These are phyloP conservation scores for Clinocottus analis DNA, from an alignment of 2,113 vertebrate species.

Conservation along the genomic window DNA sequence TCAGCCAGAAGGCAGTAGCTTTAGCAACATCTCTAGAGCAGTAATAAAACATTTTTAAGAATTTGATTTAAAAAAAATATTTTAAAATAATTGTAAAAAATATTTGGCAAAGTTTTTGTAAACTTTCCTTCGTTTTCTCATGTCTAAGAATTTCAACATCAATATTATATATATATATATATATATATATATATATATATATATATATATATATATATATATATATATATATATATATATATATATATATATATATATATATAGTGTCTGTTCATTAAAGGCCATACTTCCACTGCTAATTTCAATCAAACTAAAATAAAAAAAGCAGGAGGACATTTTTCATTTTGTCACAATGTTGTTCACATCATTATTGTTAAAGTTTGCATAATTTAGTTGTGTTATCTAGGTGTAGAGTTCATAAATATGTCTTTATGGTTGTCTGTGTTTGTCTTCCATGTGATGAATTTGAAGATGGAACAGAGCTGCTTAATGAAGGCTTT, in stretches of 20 bases:
- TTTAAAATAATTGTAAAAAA: not conserved
- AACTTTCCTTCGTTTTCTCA: not conserved
- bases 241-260: no score
- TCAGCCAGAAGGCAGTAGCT: not conserved
- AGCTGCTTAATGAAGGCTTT: slow-evolving; percentile 38
- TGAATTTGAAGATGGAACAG: slow-evolving; percentile 46
- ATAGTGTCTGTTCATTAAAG: slow-evolving; percentile 55
- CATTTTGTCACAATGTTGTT: slow-evolving; percentile 45
- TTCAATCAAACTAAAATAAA: slow-evolving; percentile 58
- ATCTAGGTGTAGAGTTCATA: slow-evolving; percentile 46
- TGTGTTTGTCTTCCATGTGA: slow-evolving; percentile 60
- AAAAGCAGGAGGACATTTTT: slow-evolving; percentile 21
- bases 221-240: no score
- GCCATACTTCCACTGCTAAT: slow-evolving; percentile 61
- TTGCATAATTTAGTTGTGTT: slow-evolving; percentile 58
- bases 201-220: no score
- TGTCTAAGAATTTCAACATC: slow-evolving; percentile 22
- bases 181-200: no score
- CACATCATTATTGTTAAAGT: slow-evolving; percentile 47
- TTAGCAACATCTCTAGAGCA: not conserved
- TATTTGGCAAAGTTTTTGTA: not conserved
- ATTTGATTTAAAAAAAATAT: not conserved
- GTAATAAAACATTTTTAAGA: not conserved
- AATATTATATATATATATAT: no score
- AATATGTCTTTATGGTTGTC: slow-evolving; percentile 46